Percentiles rank a stretch among this genome's conserved stretches.
Evolutionary conservation across 2,797 vertebrate genomes (phyloP).

Genomic region (Enteromius unitaeniatus): DNA sequence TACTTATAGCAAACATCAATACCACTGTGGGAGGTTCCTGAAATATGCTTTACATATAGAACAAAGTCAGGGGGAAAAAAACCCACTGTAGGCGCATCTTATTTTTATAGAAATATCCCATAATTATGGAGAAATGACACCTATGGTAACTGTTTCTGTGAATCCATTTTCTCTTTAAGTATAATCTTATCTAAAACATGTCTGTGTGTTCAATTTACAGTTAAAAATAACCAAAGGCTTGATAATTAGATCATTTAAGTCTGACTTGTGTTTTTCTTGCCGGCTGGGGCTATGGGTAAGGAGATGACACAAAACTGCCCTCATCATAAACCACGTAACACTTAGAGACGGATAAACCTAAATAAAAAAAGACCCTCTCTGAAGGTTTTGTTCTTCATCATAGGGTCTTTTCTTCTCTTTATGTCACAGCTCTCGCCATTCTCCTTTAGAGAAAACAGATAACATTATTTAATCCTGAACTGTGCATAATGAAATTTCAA

Average conservation of each 20-base stretch:
- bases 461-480: constrained; percentile 62
- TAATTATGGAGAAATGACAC: constrained; percentile 11
- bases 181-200: constrained; percentile 18
- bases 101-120: constrained; percentile 3
- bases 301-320: constrained; percentile 50
- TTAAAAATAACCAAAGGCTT: constrained; percentile 62
- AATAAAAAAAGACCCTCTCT: constrained; percentile 59
- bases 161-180: not conserved
- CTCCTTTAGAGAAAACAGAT: constrained; percentile 59
- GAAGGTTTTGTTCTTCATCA: constrained; percentile 56
- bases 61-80: not conserved
- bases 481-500: constrained; percentile 66
- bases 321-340: constrained; percentile 67
- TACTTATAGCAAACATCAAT: not conserved
- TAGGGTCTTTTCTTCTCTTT: constrained; percentile 48
- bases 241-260: constrained; percentile 78
- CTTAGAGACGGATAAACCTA: constrained; percentile 61
- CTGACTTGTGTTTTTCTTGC: constrained; percentile 68
- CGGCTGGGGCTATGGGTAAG: constrained; percentile 58
- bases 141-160: not conserved
- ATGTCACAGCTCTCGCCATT: constrained; percentile 52
- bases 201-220: constrained; percentile 38
- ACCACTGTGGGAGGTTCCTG: not conserved
- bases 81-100: not conserved
- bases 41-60: not conserved